A percentile compares a stretch with the other conserved stretches of the same genome.
Evolutionary conservation across 2,888 invertebrate genomes (phyloP).

Genomic region (Taphrorychus bicolor): DNA sequence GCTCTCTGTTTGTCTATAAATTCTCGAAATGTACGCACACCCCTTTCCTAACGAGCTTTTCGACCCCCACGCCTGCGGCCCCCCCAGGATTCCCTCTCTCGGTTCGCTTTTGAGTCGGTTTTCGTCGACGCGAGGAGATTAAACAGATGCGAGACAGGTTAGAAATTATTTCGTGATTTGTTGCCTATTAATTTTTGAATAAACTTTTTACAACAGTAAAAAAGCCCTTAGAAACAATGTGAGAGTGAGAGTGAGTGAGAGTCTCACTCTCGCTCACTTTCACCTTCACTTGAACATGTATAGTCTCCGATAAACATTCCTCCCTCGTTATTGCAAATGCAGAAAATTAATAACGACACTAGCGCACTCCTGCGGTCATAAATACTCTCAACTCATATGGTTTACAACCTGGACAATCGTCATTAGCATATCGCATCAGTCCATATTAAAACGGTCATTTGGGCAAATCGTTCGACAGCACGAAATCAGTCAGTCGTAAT

Average conservation of each 20-base stretch:
- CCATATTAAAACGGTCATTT: conserved; percentile 49
- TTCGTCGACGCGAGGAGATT: conserved; percentile 38
- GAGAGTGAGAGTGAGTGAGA: too few species aligned
- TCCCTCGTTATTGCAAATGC: not conserved
- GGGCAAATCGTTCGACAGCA: conserved; percentile 42
- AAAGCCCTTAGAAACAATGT: too few species aligned
- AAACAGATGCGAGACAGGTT: conserved; percentile 37
- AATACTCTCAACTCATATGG: conserved; percentile 8
- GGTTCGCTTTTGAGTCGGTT: conserved; percentile 40
- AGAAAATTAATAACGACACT: not conserved
- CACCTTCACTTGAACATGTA: too few species aligned
- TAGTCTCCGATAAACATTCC: too few species aligned
- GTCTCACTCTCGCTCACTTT: too few species aligned
- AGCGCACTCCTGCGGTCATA: conserved; percentile 2
- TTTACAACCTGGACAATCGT: conserved; percentile 33
- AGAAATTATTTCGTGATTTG: conserved; percentile 37
- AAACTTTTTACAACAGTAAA: too few species aligned
- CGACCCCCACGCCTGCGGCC: conserved; percentile 37
- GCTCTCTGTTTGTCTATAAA: conserved; percentile 61
- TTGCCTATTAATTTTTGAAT: conserved; percentile 5
- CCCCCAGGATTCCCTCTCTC: conserved; percentile 25
- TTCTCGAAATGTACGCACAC: conserved; percentile 57
- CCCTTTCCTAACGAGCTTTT: conserved; percentile 49
- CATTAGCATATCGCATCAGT: conserved; percentile 44
- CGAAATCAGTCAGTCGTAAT: conserved; percentile 55